Conservation (phyloP, 2,113 vertebrate genomes). For the Amia ocellicauda region DNA sequence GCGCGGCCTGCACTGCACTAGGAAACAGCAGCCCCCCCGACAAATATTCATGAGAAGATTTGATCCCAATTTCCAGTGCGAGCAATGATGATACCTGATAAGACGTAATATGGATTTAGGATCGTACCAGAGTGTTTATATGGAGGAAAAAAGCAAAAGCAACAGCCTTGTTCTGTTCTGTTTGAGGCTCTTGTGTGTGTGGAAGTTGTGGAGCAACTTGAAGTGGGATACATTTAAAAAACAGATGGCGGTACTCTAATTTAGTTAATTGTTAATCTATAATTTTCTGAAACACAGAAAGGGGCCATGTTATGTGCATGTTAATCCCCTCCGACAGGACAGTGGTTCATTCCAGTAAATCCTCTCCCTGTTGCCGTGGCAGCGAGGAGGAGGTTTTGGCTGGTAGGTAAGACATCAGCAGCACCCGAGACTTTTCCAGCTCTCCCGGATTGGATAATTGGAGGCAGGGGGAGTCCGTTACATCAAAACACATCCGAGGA, state of each 20-base stretch:
- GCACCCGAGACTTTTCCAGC: conserved; percentile 53
- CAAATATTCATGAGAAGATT: conserved; percentile 7
- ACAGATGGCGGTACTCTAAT: too few species aligned
- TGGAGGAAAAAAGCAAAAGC: neutral
- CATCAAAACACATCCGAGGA: conserved; percentile 48
- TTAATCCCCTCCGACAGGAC: conserved; percentile 75
- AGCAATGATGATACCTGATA: conserved; percentile 25
- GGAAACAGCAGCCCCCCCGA: too few species aligned
- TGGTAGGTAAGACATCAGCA: conserved; percentile 64
- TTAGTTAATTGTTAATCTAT: too few species aligned
- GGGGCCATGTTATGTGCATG: conserved; percentile 70
- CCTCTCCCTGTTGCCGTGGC: conserved; percentile 81
- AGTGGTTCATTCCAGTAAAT: conserved; percentile 86
- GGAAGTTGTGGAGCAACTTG: neutral
- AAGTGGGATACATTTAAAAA: neutral
- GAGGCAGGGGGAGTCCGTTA: conserved; percentile 47
- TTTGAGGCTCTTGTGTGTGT: neutral
- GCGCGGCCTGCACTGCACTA: neutral
- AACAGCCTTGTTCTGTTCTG: neutral
- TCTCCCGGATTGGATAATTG: conserved; percentile 58
- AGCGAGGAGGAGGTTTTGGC: conserved; percentile 74
- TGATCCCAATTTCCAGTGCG: conserved; percentile 8
- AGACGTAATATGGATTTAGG: conserved; percentile 31
- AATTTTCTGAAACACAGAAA: conserved; percentile 37
- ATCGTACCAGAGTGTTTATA: conserved; percentile 11